Base-by-base conservation (phyloP, 2,113 vertebrate species). In the Callopanchax toddi region DNA sequence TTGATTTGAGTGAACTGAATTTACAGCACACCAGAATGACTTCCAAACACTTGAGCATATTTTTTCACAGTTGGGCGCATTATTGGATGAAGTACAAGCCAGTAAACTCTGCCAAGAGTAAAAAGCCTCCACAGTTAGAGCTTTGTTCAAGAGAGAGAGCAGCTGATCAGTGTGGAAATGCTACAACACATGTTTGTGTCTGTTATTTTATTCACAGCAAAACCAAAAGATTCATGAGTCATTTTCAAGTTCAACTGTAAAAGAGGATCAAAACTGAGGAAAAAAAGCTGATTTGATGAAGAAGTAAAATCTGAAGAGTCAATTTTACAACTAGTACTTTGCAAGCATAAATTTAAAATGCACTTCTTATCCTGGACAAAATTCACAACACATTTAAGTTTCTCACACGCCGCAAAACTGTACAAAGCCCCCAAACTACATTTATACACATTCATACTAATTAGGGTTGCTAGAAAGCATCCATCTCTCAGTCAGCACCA, bases 111-210 rank as follows among this genome's bases (percentile, higher is more conserved):
- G 66, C 66, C 71, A 74, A 70, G 26, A 65, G 53, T 61, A 37
- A 63, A 59, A 57, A 55, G 55, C 65, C 17, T 66, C 48, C 61
- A 88, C 76, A 90, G 64, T 71, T 39, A 32, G 18, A 15, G 60
- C 81, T 86, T 88, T 87, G 84, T 87, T 84, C 58, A 58, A 61
- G 6, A 59, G 21, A 59, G 21, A 51, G 58, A 78, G 79, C 85
- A 86, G 84, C 77, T 87, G 86, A 89, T 82, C 73, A 50, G 45
- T 71, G 56, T 52, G 67, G 55, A 76, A 83, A 74, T 67, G 46
- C 74, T 73, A 75, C 73, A 72, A 72, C 51, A 63, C 56, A 23
- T 29, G 18, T 52, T 32, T 63, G 58, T 21, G 1, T 21, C 18
- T 44, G 5, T 23, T 49, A 17, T 51, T 57, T 17, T 34, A 48